A percentile compares a stretch with the other conserved stretches of the same genome.
Conservation (phyloP, 2,888 invertebrate species). For the Eledone cirrhosa region DNA sequence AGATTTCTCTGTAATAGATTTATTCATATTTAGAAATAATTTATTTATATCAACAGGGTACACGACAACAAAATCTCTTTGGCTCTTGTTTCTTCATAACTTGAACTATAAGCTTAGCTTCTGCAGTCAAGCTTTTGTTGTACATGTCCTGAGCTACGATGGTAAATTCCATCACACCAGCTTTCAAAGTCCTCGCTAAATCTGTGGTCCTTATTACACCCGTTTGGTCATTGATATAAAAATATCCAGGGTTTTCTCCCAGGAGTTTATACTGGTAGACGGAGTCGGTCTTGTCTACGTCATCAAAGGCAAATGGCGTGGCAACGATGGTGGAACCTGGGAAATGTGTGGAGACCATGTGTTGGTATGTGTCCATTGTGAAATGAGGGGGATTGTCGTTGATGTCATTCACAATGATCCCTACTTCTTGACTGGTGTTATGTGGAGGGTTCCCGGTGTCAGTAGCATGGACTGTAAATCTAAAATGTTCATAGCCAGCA, state of each 20-base stretch:
- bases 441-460: conserved; percentile 37
- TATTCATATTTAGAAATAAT: background rate
- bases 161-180: conserved; percentile 30
- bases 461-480: conserved; percentile 37
- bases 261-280: conserved; percentile 37
- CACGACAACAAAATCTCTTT: conserved; percentile 11
- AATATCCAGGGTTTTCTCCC: conserved; percentile 34
- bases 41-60: conserved; percentile 14
- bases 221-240: conserved; percentile 36
- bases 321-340: conserved; percentile 39
- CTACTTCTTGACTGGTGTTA: conserved; percentile 35
- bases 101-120: conserved; percentile 30
- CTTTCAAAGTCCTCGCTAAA: conserved; percentile 12
- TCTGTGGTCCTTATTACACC: conserved; percentile 38
- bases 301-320: conserved; percentile 43
- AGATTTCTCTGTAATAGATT: too few relatives aligned
- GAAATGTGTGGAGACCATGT: conserved; percentile 37
- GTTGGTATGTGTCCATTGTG: conserved; percentile 36
- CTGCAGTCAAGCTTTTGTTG: conserved; percentile 30
- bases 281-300: conserved; percentile 37
- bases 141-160: conserved; percentile 33
- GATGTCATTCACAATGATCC: conserved; percentile 41
- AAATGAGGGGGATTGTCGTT: conserved; percentile 45
- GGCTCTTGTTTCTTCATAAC: conserved; percentile 24
- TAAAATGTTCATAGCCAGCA: conserved; percentile 33